Base-by-base conservation (phyloP, 2,797 vertebrate genomes). In the Pyrocephalus nanus region DNA sequence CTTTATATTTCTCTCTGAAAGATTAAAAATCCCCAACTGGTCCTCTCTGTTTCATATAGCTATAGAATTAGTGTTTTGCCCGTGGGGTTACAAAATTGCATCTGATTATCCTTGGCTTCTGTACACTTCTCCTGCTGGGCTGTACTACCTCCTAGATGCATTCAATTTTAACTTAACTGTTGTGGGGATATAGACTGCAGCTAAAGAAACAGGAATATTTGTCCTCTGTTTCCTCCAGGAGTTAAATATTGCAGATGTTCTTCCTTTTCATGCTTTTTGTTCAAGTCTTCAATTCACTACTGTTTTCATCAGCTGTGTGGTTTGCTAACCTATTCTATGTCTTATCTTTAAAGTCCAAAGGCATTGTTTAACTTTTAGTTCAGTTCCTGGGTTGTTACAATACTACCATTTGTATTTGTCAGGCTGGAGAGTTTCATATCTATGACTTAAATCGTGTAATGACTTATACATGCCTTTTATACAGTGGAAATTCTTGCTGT, bases 341-440 rank as follows among this genome's bases (percentile, higher is more conserved):
- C 95, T 96, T 96, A 96, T 95, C 93, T 93, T 90, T 86, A 96
- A 87, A 77, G 74, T 92, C 74, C 92, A 91, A 92, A 94, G 80
- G 74, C 74, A 96, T 97, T 97, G 95, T 97, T 96, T 96, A 92
- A 87, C 45, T 90, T 95, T 76, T 92, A 61, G 71, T 90, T 67
- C 70, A 94, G 90, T 96, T 96, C 95, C 95, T 96, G 95, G 45
- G 60, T 88, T 90, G 45, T 94, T 95, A 96, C 93, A 96, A 95
- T 96, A 80, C 83, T 79, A 54, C 83, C 71, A 88, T 93, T 95
- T 84, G 67, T 90, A 81, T 92, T 96, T 95, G 90, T 42, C 80
- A 93, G 67, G 60, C 60, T 57, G 55, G 38, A 73, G 88, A 82
- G 38, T 88, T 96, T 94, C 11, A 1, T 95, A 90, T 96, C 88